Percentiles rank a stretch among this genome's conserved stretches.
Evolutionary conservation across 2,113 vertebrate genomes (phyloP).

Genomic region (Porphyrio hochstetteri): DNA sequence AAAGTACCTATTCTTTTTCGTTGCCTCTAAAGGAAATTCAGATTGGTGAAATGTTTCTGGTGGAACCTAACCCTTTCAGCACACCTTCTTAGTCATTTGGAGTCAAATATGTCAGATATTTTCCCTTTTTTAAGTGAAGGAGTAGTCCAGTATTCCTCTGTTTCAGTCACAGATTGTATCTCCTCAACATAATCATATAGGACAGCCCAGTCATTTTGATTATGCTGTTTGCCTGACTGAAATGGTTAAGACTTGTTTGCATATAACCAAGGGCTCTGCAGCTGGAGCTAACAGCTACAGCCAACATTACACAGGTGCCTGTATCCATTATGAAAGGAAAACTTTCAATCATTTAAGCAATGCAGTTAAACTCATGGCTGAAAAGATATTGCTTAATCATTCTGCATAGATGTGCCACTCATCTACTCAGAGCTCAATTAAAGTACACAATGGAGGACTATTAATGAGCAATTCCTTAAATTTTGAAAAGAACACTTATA

Average conservation of each 20-base stretch:
- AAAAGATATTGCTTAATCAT: background rate
- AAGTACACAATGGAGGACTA: background rate
- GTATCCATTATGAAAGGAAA: background rate
- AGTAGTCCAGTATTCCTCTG: background rate
- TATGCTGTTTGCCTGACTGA: background rate
- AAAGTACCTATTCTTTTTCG: background rate
- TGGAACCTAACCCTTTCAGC: background rate
- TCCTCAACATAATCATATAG: background rate
- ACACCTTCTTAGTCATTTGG: background rate
- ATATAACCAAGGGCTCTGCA: background rate
- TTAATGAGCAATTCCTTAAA: constrained; percentile 21
- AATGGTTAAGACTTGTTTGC: background rate
- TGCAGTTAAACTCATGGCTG: background rate
- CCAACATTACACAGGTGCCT: background rate
- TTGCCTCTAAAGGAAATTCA: background rate
- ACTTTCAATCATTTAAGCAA: background rate
- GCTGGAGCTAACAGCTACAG: background rate
- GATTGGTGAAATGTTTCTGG: background rate
- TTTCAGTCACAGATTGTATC: background rate
- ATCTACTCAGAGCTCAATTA: background rate
- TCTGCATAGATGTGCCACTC: background rate
- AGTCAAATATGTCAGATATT: background rate
- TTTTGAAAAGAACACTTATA: background rate
- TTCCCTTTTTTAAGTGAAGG: background rate
- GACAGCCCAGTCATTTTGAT: constrained; percentile 10